A percentile compares a stretch with the other conserved stretches of the same genome.
phyloP scores from a whole-genome alignment of 92 coral and sea anemone genomes.

The Epizoanthus illoricatus region DNA sequence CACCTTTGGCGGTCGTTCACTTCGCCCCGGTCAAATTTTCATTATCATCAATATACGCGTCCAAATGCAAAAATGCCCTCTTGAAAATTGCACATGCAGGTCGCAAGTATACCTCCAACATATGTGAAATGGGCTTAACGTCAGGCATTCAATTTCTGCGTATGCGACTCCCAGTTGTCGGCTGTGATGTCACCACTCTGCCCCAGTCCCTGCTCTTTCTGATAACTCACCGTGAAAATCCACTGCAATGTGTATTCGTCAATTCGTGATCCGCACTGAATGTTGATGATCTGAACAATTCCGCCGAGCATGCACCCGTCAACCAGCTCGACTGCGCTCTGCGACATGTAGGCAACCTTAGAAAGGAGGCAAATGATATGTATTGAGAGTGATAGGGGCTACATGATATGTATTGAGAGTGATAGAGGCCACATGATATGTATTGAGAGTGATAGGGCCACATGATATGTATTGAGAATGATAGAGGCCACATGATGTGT shows the following conservation, averaged over 20 bases:
- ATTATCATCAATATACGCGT: no score
- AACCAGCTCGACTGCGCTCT: not conserved
- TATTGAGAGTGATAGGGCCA: not conserved
- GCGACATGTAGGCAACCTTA: not conserved
- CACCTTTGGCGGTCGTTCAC: no score
- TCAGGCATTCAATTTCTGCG: no score
- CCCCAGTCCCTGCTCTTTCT: no score
- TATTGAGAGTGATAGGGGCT: not conserved
- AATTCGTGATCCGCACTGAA: not conserved
- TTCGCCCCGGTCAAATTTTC: no score
- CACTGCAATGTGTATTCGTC: not conserved
- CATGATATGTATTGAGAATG: not conserved
- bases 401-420: not conserved
- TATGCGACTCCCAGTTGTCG: no score
- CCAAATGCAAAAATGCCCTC: no score
- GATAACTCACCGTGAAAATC: not conserved
- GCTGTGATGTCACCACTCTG: no score
- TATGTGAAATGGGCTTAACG: no score
- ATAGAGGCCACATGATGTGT: not conserved
- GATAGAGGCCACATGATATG: not conserved
- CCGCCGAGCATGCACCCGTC: conserved; percentile 1
- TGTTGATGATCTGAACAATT: not conserved
- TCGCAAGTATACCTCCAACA: no score
- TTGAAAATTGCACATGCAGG: no score
- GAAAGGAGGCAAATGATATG: not conserved